Conservation (phyloP, 2,113 vertebrate genomes). For the Myotis lucifugus region DNA sequence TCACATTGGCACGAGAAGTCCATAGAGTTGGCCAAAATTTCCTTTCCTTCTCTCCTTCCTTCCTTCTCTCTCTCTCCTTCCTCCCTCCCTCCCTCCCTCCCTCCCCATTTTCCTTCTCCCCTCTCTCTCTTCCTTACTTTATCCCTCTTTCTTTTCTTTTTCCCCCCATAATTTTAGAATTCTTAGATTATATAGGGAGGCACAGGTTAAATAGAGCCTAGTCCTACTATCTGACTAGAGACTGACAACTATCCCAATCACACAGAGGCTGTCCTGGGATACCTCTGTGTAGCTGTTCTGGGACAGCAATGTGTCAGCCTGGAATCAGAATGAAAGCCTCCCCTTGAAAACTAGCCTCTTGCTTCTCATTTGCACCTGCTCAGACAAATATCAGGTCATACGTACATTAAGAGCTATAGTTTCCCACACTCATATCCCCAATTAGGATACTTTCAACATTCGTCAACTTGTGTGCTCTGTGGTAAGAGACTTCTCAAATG, state of each 20-base stretch:
- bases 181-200: not conserved
- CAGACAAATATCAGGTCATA: not conserved
- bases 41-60: not conserved
- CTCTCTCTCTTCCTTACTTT: no score
- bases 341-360: not conserved
- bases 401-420: not conserved
- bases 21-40: not conserved
- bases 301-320: not conserved
- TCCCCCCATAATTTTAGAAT: not conserved
- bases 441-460: not conserved
- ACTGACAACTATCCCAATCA: no score
- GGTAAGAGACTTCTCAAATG: not conserved
- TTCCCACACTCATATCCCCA: not conserved
- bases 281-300: not conserved
- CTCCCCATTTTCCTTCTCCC: not conserved
- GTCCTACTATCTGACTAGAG: not conserved
- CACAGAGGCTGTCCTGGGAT: not conserved
- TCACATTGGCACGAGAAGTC: not conserved
- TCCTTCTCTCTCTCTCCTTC: not conserved
- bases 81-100: not conserved
- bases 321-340: not conserved
- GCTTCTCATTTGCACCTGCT: not conserved
- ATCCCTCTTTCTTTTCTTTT: not conserved
- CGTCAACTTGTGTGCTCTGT: not conserved
- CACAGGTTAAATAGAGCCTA: not conserved